Base-by-base conservation (phyloP, 1,140 invertebrate species). In the Heterodera carotae region DNA sequence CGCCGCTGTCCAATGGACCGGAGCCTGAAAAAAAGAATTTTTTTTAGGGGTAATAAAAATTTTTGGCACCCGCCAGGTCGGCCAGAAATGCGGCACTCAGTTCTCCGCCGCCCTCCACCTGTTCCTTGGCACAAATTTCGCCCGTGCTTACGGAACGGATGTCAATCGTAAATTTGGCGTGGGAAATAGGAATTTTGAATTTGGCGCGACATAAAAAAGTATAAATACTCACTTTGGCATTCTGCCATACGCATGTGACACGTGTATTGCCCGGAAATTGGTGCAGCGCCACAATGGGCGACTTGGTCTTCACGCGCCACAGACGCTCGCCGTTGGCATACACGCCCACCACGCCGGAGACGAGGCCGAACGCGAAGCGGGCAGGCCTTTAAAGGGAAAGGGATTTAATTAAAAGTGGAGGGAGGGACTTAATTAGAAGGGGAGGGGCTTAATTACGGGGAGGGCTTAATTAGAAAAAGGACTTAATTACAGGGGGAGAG, bases 141-240 rank as follows among this genome's bases (percentile, higher is more conserved):
- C 82, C 82, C 34, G 66, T 84, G 0, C 39, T 75, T 25, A 60
- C 60, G 5, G 70, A 39, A 33, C 82, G 66, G n/a, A 84, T 67
- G 31, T 83, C 82, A 39, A 83, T 78, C 82, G 83, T n/a, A 71
- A 81, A 83, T 59, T 34, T 31, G 36, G 18, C 27, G 34, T 25
- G 36, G 64, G 29, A 66, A 27, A 56, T 12, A 80, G 15, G 25
- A 48, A 29, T 48, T 2, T 22, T n/a, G 31, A 22, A 12, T 70
- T 31, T 25, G 31, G 4, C 68, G 29, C 25, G 66, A n/a, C 25
- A 72, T n/a, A n/a, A n/a, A n/a, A n/a, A n/a, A n/a, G n/a, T n/a
- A n/a, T n/a, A n/a, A n/a, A n/a, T n/a, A n/a, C n/a, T n/a, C n/a
- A 84, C 82, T 59, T 83, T 83, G 73, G 76, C 82, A 59, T 81